These are phyloP conservation scores for Pterobdella sp. DNA, from an alignment of 2,888 invertebrate species.

Conservation along the genomic window DNA sequence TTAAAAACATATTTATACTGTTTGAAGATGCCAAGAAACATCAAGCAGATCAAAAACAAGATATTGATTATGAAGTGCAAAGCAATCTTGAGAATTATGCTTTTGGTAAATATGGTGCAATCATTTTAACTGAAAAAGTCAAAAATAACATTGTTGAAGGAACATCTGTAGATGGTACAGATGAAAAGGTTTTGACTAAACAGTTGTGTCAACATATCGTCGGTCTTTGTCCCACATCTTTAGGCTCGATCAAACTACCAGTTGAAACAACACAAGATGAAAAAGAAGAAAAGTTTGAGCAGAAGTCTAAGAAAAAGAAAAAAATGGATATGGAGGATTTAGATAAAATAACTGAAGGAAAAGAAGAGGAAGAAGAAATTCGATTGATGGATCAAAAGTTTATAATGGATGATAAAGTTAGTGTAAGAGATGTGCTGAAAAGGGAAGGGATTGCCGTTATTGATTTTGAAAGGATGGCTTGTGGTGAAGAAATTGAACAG, in stretches of 20 bases:
- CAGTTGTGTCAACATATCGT: conserved; percentile 87
- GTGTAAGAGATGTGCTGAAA: conserved; percentile 65
- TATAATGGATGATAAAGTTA: conserved; percentile 67
- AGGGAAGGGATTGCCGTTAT: conserved; percentile 58
- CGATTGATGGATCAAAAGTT: conserved; percentile 79
- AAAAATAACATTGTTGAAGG: conserved; percentile 7
- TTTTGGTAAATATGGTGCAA: conserved; percentile 73
- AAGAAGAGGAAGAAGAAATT: conserved; percentile 56
- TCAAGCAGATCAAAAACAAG: neutral
- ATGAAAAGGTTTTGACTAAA: conserved; percentile 43
- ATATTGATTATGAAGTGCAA: neutral
- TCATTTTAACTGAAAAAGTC: conserved; percentile 62
- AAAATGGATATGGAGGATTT: neutral
- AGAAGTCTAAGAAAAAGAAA: conserved; percentile 51
- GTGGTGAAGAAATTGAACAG: conserved; percentile 71
- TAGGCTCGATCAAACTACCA: conserved; percentile 39
- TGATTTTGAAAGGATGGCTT: conserved; percentile 78
- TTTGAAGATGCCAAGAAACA: neutral
- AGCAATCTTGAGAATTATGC: conserved; percentile 33
- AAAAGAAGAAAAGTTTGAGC: conserved; percentile 31
- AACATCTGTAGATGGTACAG: neutral
- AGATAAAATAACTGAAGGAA: neutral
- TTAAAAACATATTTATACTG: conserved; percentile 1
- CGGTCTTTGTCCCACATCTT: conserved; percentile 51
- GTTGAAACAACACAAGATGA: conserved; percentile 24